Evolutionary conservation across 2,888 invertebrate species (phyloP), one percentile per base, ranked within the genome.

Genomic region (Cetonia aurata): DNA sequence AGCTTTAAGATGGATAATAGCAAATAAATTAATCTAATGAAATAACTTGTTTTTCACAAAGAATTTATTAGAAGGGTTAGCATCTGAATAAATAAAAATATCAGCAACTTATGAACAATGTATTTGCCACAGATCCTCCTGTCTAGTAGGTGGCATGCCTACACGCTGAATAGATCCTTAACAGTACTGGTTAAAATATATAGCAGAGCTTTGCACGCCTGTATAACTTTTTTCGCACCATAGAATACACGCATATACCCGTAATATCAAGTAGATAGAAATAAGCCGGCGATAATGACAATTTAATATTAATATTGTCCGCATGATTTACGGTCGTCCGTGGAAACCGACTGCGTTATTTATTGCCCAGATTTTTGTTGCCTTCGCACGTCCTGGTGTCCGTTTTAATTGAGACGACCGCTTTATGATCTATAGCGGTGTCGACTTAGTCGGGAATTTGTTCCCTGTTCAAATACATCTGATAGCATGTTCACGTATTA

Each of bases 241-340:
- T 52, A 6, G 8, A 25, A 19, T 33, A 37, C 33, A 55, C 25
- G 19, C 19, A 56, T 33, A 33, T 56, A 31, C 55, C 8, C n/a
- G 25, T 31, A 50, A 31, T 33, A 37, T 37, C 48, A 6, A 15
- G 13, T 17, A 48, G 55, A 62, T 76, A 78, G 77, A 79, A 79
- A 77, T 76, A 73, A 65, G 74, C 70, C 72, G 73, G 75, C 72
- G 72, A 73, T 77, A 79, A 78, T 79, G 80, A 80, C 80, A 80
- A 78, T 80, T 78, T 80, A 80, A 80, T 79, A 77, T 79, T 79
- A 79, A 78, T 78, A 79, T 76, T 76, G 74, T 76, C 75, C 66
- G 71, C 60, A 74, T 80, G 80, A 80, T 80, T 80, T 78, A 80
- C 78, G 50, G 41, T 25, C 19, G 53, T 19, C 19, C 46, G 59